These are phyloP conservation scores for Euphonia xanthogaster DNA, from an alignment of 2,797 vertebrate genomes.

Conservation along the genomic window DNA sequence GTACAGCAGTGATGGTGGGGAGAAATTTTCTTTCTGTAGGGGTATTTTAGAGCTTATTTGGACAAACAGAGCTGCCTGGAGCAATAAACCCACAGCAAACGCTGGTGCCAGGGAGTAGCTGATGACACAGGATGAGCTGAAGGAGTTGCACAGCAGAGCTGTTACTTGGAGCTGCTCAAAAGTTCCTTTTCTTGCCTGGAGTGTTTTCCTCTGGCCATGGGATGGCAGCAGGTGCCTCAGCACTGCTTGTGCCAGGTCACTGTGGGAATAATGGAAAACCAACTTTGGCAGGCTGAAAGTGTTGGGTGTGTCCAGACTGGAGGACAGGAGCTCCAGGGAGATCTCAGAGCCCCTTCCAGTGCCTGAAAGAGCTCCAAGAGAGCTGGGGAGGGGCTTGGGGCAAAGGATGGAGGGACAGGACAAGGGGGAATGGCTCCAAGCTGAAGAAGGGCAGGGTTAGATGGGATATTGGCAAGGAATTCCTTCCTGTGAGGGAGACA, in stretches of 20 bases:
- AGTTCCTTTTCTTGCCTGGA: not conserved
- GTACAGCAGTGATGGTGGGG: accelerated
- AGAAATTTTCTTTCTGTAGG: not conserved
- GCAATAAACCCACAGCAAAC: accelerated
- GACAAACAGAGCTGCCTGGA: not conserved
- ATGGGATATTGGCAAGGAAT: not conserved
- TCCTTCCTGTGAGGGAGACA: accelerated
- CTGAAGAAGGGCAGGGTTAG: not conserved
- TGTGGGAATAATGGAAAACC: not conserved
- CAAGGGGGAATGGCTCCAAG: not conserved
- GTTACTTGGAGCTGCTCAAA: accelerated
- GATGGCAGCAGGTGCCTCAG: not conserved
- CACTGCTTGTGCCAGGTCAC: not conserved
- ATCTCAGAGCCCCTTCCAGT: not conserved
- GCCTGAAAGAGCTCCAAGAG: not conserved
- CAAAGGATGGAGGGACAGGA: not conserved
- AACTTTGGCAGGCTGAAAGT: not conserved
- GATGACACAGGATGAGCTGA: too few species aligned
- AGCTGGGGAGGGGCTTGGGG: not conserved
- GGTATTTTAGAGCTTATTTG: not conserved
- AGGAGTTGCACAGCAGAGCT: not conserved
- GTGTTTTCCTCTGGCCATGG: not conserved
- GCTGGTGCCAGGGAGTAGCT: accelerated
- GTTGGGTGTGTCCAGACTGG: not conserved
- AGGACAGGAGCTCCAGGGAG: not conserved